These are phyloP conservation scores for Microchrysa polita DNA, from an alignment of 2,888 invertebrate genomes.

Conservation along the genomic window DNA sequence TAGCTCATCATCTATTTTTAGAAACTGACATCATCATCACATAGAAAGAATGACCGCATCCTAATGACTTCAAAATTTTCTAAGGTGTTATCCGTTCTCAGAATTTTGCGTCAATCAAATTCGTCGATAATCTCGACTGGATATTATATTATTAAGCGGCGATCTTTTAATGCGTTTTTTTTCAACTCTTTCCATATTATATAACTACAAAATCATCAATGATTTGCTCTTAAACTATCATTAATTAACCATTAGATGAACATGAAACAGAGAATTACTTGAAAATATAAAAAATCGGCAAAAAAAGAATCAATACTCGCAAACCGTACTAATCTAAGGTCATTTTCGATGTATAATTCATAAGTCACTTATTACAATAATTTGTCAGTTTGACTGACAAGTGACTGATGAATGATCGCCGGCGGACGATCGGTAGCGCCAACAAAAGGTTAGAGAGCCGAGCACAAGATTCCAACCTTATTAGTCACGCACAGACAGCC, in stretches of 20 bases:
- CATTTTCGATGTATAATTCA: conserved; percentile 9
- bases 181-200: not conserved
- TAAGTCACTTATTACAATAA: too few species aligned
- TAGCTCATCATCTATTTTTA: conserved; percentile 1
- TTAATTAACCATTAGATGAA: conserved; percentile 1
- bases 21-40: not conserved
- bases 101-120: too few species aligned
- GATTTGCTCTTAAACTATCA: not conserved
- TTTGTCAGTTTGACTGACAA: not conserved
- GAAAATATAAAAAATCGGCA: conserved; percentile 7
- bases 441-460: not conserved
- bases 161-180: not conserved
- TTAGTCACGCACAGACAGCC: too few species aligned
- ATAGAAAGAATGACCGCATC: not conserved
- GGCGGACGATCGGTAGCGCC: not conserved
- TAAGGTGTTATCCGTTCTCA: too few species aligned
- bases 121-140: too few species aligned
- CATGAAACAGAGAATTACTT: not conserved
- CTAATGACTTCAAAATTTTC: too few species aligned
- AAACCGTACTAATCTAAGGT: conserved; percentile 31
- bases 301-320: conserved; percentile 12
- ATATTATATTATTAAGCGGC: too few species aligned
- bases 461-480: not conserved
- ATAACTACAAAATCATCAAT: not conserved
- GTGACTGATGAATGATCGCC: not conserved